Base-by-base conservation (phyloP, 2,113 vertebrate genomes). In the Monopterus albus region DNA sequence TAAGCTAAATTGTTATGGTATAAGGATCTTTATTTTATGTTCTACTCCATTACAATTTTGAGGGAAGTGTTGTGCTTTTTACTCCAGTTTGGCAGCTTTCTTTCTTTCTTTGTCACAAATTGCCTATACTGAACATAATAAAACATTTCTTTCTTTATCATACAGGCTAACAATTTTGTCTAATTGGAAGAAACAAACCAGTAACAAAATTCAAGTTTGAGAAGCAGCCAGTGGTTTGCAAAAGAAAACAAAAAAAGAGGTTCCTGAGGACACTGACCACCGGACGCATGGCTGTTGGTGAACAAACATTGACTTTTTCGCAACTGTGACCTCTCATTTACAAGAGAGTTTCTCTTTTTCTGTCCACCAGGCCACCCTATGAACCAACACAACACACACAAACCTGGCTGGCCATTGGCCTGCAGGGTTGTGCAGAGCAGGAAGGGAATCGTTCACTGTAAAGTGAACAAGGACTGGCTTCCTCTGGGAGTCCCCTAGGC, bases 371-470 rank as follows among this genome's bases (percentile, higher is more conserved):
- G 55, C 56, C 51, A 69, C 36, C 23, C 40, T 60, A 63, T 75
- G 58, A 57, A 72, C 51, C 23, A 20, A n/a, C 69, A 58, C 75
- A 58, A 60, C 75, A 79, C 78, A 76, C 68, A 68, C 77, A 72
- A 29, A 79, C 83, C 73, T 93, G 90, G 85, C 83, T 79, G 83
- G 84, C 90, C 81, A 66, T 72, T 81, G 92, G 93, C 92, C 88
- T 66, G 79, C 65, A 74, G 84, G 92, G 92, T 91, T 92, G 70
- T 57, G 86, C 82, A 72, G 79, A 91, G 92, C 93, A 95, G 95
- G 95, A 96, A 96, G 94, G 91, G 90, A 90, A 92, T 89, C 91
- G 95, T 95, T 94, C 91, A 92, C 91, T 90, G 86, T 90, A 91
- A 91, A 91, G 87, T 93, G 91, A 93, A 92, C 86, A 88, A 89